These are phyloP conservation scores for Oscheius myriophilus DNA, from an alignment of 2,888 invertebrate genomes.

Conservation along the genomic window DNA sequence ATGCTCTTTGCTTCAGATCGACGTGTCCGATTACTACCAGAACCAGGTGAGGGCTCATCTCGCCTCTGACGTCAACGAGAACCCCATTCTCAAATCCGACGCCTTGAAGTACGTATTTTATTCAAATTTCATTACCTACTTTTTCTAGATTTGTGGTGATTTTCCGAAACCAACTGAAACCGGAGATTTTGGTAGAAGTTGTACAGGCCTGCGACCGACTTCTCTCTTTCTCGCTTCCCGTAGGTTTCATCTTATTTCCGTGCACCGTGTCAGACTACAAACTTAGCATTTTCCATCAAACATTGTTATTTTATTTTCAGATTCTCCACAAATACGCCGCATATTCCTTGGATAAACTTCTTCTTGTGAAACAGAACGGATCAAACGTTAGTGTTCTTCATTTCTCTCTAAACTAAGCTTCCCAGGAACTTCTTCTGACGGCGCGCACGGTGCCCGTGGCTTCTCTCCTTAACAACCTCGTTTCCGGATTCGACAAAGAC, in stretches of 20 bases:
- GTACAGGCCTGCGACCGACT: slow-evolving; percentile 71
- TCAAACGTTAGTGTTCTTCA: not conserved
- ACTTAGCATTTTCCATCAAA: not conserved
- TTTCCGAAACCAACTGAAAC: slow-evolving; percentile 88
- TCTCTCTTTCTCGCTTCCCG: slow-evolving; percentile 24
- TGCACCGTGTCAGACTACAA: not conserved
- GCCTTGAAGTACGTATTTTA: slow-evolving; percentile 82
- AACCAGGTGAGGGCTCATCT: slow-evolving; percentile 88
- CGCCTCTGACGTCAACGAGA: slow-evolving; percentile 74
- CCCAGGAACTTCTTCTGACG: slow-evolving; percentile 72
- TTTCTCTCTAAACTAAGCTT: not conserved
- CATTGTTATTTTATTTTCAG: not conserved
- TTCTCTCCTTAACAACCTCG: slow-evolving; percentile 82
- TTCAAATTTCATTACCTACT: too few relatives aligned
- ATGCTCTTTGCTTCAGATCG: slow-evolving; percentile 75
- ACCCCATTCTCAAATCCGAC: slow-evolving; percentile 86
- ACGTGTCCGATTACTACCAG: slow-evolving; percentile 87
- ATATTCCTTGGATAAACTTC: slow-evolving; percentile 86
- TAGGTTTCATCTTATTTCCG: not conserved
- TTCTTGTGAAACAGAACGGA: slow-evolving; percentile 74
- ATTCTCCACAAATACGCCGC: slow-evolving; percentile 87
- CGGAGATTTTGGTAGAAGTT: slow-evolving; percentile 80
- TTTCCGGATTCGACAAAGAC: slow-evolving; percentile 78
- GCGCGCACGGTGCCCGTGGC: slow-evolving; percentile 79
- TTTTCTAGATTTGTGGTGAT: slow-evolving; percentile 81